These are phyloP conservation scores for Falco peregrinus DNA, from an alignment of 2,797 vertebrate species.

Conservation along the genomic window DNA sequence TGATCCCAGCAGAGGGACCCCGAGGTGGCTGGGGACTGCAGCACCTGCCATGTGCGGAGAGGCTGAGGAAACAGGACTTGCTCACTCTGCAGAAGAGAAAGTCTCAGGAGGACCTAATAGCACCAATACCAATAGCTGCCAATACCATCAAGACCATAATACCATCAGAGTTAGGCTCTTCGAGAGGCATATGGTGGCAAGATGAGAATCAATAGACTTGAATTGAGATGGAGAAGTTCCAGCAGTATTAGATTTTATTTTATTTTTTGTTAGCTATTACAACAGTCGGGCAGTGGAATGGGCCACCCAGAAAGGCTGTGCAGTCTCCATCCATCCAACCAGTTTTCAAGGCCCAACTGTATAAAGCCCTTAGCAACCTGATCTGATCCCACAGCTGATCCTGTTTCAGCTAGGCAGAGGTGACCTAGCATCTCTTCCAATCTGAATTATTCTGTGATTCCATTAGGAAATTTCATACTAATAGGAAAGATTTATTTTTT, in stretches of 20 bases:
- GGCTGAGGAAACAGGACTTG: background rate
- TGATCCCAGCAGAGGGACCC: background rate
- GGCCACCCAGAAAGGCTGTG: background rate
- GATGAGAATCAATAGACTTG: background rate
- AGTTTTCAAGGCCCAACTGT: background rate
- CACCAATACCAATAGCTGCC: too few relatives aligned
- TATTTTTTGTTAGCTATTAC: background rate
- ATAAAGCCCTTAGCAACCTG: background rate
- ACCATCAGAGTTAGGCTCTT: background rate
- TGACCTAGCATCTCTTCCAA: background rate
- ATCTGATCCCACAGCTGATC: background rate
- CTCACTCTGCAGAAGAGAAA: background rate
- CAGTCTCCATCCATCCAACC: background rate
- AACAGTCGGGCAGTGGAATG: background rate
- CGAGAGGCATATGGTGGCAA: background rate
- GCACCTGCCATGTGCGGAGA: background rate
- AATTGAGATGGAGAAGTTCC: background rate
- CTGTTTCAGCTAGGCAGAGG: background rate
- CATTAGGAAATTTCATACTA: background rate
- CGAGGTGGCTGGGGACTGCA: background rate
- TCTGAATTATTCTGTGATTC: background rate
- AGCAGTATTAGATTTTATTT: background rate
- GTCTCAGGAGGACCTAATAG: background rate
- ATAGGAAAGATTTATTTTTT: background rate
- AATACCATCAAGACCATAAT: background rate